These are phyloP conservation scores for Stegodyphus mimosarum DNA, from an alignment of 1,140 invertebrate genomes.

Conservation along the genomic window DNA sequence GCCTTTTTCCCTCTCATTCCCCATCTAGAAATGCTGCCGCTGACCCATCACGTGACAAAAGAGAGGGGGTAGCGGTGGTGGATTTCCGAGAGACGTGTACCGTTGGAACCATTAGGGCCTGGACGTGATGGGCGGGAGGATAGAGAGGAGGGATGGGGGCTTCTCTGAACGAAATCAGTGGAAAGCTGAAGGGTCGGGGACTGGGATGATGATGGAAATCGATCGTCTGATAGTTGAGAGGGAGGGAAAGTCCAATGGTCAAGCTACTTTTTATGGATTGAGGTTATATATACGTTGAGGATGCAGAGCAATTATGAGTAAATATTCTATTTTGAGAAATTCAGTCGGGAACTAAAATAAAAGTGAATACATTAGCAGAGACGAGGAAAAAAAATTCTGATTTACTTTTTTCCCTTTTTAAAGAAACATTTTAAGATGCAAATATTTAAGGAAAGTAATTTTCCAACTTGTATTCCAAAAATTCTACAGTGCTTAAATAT, in stretches of 20 bases:
- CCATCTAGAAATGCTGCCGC: constrained; percentile 21
- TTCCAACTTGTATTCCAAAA: too few relatives aligned
- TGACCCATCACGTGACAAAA: constrained; percentile 56
- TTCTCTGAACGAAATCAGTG: constrained; percentile 32
- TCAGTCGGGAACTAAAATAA: too few relatives aligned
- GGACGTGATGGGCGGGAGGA: constrained; percentile 47
- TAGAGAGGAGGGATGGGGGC: neutral
- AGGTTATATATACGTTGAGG: too few relatives aligned
- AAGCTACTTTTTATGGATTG: constrained; percentile 12
- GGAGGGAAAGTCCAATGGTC: constrained; percentile 41
- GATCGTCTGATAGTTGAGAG: constrained; percentile 49
- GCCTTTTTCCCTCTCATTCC: constrained; percentile 29
- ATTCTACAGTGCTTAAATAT: too few relatives aligned
- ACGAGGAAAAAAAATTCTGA: too few relatives aligned
- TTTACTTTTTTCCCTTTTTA: too few relatives aligned
- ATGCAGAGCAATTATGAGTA: too few relatives aligned
- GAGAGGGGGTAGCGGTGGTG: neutral
- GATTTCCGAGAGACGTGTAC: constrained; percentile 57
- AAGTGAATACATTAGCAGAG: too few relatives aligned
- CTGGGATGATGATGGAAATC: constrained; percentile 53
- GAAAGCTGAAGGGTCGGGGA: neutral
- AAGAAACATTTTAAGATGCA: too few relatives aligned
- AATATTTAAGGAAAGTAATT: too few relatives aligned
- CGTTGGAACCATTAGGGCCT: constrained; percentile 57
- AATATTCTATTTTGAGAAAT: too few relatives aligned